These are phyloP conservation scores for Nothobranchius kuhntae DNA, from an alignment of 2,113 vertebrate species.

Conservation along the genomic window DNA sequence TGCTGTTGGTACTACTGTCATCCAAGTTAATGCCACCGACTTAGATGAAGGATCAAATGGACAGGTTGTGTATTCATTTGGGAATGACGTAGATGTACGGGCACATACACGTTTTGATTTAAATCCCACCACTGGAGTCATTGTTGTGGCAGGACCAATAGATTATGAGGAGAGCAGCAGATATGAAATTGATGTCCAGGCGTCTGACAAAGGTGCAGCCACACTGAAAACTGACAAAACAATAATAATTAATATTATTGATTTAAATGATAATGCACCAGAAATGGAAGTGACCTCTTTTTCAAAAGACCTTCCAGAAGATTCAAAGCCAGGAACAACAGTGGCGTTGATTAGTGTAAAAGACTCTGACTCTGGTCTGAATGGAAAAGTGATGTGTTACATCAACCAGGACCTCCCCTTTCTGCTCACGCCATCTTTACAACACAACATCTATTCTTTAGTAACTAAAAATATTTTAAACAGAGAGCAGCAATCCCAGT, in stretches of 20 bases:
- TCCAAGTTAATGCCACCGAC: conserved; percentile 59
- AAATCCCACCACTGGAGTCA: conserved; percentile 33
- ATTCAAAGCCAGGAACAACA: conserved; percentile 52
- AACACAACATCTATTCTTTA: conserved; percentile 54
- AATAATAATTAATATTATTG: conserved; percentile 53
- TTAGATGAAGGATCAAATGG: conserved; percentile 60
- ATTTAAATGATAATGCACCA: conserved; percentile 80
- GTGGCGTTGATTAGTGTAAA: conserved; percentile 61
- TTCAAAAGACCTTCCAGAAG: conserved; percentile 77
- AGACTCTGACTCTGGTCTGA: conserved; percentile 60
- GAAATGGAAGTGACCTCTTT: conserved; percentile 85
- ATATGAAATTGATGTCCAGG: conserved; percentile 61
- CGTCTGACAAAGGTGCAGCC: conserved; percentile 43
- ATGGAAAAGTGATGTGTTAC: conserved; percentile 51
- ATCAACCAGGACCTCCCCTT: conserved; percentile 41
- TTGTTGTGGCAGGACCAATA: conserved; percentile 28
- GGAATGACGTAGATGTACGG: conserved; percentile 15
- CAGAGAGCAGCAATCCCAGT: conserved; percentile 44
- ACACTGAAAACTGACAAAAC: conserved; percentile 42
- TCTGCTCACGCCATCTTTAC: conserved; percentile 37
- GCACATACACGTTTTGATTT: conserved; percentile 37
- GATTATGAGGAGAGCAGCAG: conserved; percentile 33
- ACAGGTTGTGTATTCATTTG: conserved; percentile 50
- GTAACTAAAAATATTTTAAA: conserved; percentile 49
- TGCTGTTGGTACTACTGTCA: conserved; percentile 32